Percentiles rank a stretch among this genome's conserved stretches.
Evolutionary conservation across 1,140 invertebrate genomes (phyloP).

Genomic region (Drosophila lini): DNA sequence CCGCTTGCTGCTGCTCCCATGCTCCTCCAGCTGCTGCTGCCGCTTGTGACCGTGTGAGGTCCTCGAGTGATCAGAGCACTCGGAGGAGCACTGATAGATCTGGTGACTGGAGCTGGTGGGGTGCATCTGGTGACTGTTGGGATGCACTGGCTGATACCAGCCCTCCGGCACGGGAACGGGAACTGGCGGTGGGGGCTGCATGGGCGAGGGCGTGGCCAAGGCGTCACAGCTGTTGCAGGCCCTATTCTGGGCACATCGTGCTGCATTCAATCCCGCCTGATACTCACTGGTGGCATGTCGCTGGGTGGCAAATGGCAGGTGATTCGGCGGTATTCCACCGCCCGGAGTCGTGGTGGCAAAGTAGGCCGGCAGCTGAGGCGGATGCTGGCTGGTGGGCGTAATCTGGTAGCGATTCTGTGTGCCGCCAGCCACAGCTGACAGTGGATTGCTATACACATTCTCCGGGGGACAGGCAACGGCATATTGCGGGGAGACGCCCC

Average conservation of each 20-base stretch:
- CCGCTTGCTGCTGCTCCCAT: conserved; percentile 48
- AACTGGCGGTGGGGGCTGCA: conserved; percentile 67
- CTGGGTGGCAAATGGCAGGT: conserved; percentile 81
- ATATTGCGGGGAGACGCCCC: conserved; percentile 79
- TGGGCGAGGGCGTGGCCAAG: conserved; percentile 77
- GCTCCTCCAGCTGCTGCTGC: conserved; percentile 74
- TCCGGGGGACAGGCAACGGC: conserved; percentile 64
- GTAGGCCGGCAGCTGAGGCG: conserved; percentile 77
- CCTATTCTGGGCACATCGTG: conserved; percentile 76
- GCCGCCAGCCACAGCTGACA: conserved; percentile 67
- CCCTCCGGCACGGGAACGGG: conserved; percentile 59
- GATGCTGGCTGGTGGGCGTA: conserved; percentile 81
- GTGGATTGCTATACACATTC: conserved; percentile 81
- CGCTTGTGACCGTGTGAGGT: conserved; percentile 70
- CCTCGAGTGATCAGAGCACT: conserved; percentile 82
- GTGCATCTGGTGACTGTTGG: conserved; percentile 63
- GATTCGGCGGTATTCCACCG: conserved; percentile 71
- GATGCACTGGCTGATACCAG: conserved; percentile 77
- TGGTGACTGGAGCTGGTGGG: conserved; percentile 67
- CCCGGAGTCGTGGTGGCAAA: conserved; percentile 59
- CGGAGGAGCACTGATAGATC: conserved; percentile 84
- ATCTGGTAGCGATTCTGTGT: conserved; percentile 82
- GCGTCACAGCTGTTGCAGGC: conserved; percentile 82
- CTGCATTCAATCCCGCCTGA: conserved; percentile 71
- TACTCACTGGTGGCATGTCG: conserved; percentile 80